phyloP scores from a whole-genome alignment of 2,888 invertebrate genomes.

The Elaeidobius kamerunicus region DNA sequence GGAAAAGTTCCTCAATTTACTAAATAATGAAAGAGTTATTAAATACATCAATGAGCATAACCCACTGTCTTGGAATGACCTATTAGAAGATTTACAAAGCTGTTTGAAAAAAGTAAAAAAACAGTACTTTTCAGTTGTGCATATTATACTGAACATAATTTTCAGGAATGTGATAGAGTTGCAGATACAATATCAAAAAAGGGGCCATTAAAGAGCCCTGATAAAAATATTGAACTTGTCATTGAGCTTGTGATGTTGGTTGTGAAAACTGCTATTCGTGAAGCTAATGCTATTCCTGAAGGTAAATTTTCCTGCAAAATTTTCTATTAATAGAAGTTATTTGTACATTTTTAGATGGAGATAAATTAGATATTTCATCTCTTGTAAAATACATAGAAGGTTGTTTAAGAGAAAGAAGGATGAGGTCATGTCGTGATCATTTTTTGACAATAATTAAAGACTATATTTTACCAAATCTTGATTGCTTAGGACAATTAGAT shows the following conservation, averaged over 20 bases:
- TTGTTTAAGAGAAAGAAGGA: constrained; percentile 35
- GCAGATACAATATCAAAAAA: constrained; percentile 32
- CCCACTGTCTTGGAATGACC: constrained; percentile 31
- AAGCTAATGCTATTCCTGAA: constrained; percentile 26
- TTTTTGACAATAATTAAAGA: constrained; percentile 57
- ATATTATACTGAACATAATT: too few relatives aligned
- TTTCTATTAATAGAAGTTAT: constrained; percentile 6
- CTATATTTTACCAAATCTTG: constrained; percentile 53
- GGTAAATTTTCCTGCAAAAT: background rate
- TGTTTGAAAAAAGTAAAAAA: constrained; percentile 37
- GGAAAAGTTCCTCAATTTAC: constrained; percentile 29
- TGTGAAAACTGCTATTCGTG: constrained; percentile 33
- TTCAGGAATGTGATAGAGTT: constrained; percentile 31
- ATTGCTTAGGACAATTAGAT: constrained; percentile 54
- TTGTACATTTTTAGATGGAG: constrained; percentile 23
- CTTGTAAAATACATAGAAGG: constrained; percentile 36
- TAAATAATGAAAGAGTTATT: constrained; percentile 29
- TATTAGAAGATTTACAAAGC: constrained; percentile 32
- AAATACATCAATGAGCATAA: constrained; percentile 20
- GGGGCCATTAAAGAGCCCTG: constrained; percentile 22
- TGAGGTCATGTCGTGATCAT: constrained; percentile 49
- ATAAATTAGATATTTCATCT: constrained; percentile 33
- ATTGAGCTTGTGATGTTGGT: constrained; percentile 34
- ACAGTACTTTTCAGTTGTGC: too few relatives aligned
- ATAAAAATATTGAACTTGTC: constrained; percentile 20